Percentiles rank a stretch among this genome's conserved stretches.
Conservation (phyloP, 2,888 invertebrate genomes). For the Psylliodes chrysocephalus region DNA sequence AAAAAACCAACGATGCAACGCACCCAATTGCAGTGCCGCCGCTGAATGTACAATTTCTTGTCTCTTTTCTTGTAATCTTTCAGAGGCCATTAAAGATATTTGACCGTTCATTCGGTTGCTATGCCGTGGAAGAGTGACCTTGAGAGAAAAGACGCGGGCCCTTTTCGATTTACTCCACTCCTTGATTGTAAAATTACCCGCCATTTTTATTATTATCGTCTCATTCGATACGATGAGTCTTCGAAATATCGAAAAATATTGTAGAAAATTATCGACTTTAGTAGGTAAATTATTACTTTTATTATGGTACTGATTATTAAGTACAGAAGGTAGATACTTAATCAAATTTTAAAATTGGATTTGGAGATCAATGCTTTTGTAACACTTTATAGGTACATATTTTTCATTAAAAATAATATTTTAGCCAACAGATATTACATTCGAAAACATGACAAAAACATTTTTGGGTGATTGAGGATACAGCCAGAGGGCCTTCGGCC, state of each 20-base stretch:
- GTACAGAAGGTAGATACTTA: no score
- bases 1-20: neutral
- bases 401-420: no score
- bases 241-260: neutral
- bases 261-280: no score
- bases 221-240: constrained; percentile 13
- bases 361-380: no score
- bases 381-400: no score
- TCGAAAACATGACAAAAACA: no score
- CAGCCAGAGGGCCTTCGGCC: no score
- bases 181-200: constrained; percentile 21
- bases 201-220: constrained; percentile 19
- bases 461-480: no score
- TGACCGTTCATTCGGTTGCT: constrained; percentile 43
- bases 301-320: no score
- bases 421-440: no score
- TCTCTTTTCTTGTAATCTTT: constrained; percentile 34
- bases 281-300: no score
- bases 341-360: no score
- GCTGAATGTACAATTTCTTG: constrained; percentile 34
- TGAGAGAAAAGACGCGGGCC: constrained; percentile 31
- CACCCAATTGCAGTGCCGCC: constrained; percentile 24
- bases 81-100: constrained; percentile 38
- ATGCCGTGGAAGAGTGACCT: constrained; percentile 35
- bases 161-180: constrained; percentile 19